These are phyloP conservation scores for Drosophila sulfurigaster DNA, from an alignment of 1,140 invertebrate species.

Conservation along the genomic window DNA sequence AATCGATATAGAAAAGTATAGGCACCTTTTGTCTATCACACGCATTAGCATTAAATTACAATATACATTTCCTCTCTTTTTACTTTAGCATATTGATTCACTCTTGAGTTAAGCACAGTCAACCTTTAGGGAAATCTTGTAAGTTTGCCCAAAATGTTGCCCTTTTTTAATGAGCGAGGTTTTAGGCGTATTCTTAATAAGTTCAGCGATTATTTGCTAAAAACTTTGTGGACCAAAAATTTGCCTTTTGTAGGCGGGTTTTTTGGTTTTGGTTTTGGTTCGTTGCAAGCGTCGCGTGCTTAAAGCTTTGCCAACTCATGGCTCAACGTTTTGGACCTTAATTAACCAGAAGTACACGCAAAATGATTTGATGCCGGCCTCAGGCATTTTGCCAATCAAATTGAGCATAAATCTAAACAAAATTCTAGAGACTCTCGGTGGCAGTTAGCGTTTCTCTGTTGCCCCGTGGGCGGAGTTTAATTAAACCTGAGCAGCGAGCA, in stretches of 20 bases:
- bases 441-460: conserved; percentile 19
- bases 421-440: conserved; percentile 48
- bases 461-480: conserved; percentile 60
- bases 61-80: neutral
- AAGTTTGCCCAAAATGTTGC: neutral
- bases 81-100: neutral
- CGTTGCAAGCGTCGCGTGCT: conserved; percentile 20
- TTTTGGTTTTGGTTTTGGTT: conserved; percentile 2
- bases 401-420: conserved; percentile 78
- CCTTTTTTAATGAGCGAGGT: conserved; percentile 12
- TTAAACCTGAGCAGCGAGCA: conserved; percentile 55
- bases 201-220: conserved; percentile 27
- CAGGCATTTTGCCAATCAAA: conserved; percentile 70
- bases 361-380: conserved; percentile 45
- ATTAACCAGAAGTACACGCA: conserved; percentile 49
- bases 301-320: conserved; percentile 11
- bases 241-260: conserved; percentile 11
- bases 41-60: neutral
- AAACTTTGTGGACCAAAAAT: conserved; percentile 13
- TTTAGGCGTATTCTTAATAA: conserved; percentile 27
- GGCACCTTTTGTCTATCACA: neutral
- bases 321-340: conserved; percentile 14
- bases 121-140: neutral
- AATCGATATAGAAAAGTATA: too few relatives aligned
- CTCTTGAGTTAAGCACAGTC: neutral